Conservation (phyloP, 2,888 invertebrate genomes). For the Bombyx huttoni region DNA sequence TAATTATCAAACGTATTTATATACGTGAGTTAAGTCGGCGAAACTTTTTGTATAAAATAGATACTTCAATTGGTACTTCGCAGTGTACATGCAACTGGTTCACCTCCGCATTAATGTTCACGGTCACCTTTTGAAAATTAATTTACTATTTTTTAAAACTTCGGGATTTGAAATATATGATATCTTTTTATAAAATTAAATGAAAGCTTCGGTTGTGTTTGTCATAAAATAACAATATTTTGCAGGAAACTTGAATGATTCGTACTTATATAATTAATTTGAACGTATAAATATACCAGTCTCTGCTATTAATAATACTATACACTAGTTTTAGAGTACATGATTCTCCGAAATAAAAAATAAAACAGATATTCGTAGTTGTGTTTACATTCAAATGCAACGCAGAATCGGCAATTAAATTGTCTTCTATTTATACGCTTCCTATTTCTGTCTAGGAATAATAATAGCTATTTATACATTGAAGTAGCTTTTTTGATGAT, state of each 20-base stretch:
- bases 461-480: not conserved
- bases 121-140: not conserved
- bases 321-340: too few relatives aligned
- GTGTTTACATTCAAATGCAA: not conserved
- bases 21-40: not conserved
- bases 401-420: not conserved
- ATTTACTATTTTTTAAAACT: too few relatives aligned
- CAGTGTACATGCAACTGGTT: conserved; percentile 7
- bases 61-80: not conserved
- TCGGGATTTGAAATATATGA: too few relatives aligned
- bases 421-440: not conserved
- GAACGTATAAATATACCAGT: too few relatives aligned
- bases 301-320: too few relatives aligned
- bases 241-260: too few relatives aligned
- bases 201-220: too few relatives aligned
- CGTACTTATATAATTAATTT: too few relatives aligned
- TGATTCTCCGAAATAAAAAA: too few relatives aligned
- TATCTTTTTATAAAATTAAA: too few relatives aligned
- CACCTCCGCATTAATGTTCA: conserved; percentile 14
- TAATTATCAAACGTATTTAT: not conserved
- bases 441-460: not conserved
- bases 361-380: too few relatives aligned
- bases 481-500: not conserved
- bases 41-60: not conserved
- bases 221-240: too few relatives aligned